Conservation (phyloP, 2,888 invertebrate genomes). For the Cataglyphis livida region DNA sequence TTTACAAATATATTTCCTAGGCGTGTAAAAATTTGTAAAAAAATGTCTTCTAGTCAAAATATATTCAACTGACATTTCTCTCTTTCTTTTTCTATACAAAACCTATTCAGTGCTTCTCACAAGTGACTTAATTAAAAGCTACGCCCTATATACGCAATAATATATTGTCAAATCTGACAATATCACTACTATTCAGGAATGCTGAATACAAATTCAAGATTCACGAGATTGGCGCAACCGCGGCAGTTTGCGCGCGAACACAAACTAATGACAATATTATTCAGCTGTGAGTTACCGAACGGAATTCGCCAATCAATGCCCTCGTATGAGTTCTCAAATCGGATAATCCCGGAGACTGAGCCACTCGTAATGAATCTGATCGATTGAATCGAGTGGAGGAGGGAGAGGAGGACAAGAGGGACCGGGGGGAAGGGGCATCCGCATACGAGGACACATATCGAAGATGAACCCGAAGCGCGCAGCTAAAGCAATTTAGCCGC, state of each 20-base stretch:
- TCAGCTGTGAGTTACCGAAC: slow-evolving; percentile 11
- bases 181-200: neutral
- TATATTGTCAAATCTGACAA: neutral
- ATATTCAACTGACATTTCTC: neutral
- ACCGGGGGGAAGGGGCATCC: neutral
- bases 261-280: slow-evolving; percentile 44
- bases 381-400: slow-evolving; percentile 58
- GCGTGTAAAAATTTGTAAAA: neutral
- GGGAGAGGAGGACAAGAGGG: neutral
- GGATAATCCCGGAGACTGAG: slow-evolving; percentile 49
- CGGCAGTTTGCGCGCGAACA: neutral
- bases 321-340: slow-evolving; percentile 45
- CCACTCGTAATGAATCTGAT: slow-evolving; percentile 65
- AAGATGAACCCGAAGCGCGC: slow-evolving; percentile 66
- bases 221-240: neutral
- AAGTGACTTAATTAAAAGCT: neutral
- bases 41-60: neutral
- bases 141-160: neutral
- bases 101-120: neutral
- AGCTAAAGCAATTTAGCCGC: slow-evolving; percentile 68
- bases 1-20: neutral
- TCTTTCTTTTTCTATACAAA: neutral
- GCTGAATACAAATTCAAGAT: neutral
- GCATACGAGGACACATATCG: slow-evolving; percentile 63
- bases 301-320: slow-evolving; percentile 62